A percentile compares a stretch with the other conserved stretches of the same genome.
Conservation (phyloP, 1,140 invertebrate species). For the Zaprionus davidi region DNA sequence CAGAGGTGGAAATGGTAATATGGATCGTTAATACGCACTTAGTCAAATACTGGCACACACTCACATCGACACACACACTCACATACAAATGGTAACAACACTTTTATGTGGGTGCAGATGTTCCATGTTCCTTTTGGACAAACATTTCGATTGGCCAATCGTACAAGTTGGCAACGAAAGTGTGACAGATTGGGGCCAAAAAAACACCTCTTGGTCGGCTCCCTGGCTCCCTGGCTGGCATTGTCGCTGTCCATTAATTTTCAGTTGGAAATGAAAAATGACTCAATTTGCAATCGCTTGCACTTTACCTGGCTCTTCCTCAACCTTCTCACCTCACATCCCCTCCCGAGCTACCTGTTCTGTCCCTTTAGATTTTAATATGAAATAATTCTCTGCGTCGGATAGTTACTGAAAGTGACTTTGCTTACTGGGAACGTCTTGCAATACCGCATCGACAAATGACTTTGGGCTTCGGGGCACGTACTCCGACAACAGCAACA, state of each 20-base stretch:
- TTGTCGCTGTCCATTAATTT: slow-evolving; percentile 42
- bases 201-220: slow-evolving; percentile 30
- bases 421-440: slow-evolving; percentile 68
- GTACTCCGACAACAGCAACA: slow-evolving; percentile 28
- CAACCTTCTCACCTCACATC: not conserved
- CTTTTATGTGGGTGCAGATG: not conserved
- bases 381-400: slow-evolving; percentile 59
- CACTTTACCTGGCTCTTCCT: slow-evolving; percentile 16
- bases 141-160: slow-evolving; percentile 31
- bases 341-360: not conserved
- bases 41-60: not conserved
- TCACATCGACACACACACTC: not conserved
- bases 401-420: slow-evolving; percentile 62
- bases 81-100: not conserved
- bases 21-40: not conserved
- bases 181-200: slow-evolving; percentile 66
- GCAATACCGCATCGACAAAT: slow-evolving; percentile 69
- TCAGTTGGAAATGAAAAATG: slow-evolving; percentile 69
- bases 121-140: slow-evolving; percentile 7
- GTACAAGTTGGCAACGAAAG: slow-evolving; percentile 37
- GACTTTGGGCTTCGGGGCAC: slow-evolving; percentile 56
- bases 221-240: not conserved
- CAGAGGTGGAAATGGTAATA: not conserved
- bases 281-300: slow-evolving; percentile 67
- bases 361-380: slow-evolving; percentile 57